Base-by-base conservation (phyloP, 1,140 invertebrate genomes). In the Drosophila punjabiensis region DNA sequence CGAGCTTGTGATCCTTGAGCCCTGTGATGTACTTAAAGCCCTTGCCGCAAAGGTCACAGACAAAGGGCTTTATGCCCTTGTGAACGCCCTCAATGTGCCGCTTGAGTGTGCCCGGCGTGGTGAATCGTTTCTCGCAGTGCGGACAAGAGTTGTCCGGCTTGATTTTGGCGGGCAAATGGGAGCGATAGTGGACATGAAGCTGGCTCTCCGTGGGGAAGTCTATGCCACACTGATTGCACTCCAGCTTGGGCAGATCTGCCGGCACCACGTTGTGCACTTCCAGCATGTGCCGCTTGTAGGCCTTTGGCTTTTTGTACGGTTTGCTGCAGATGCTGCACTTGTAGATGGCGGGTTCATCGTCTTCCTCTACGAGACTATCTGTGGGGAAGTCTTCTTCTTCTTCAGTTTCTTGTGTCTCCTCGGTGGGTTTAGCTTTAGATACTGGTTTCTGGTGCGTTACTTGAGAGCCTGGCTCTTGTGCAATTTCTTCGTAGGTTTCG, bases 21-120 rank as follows among this genome's bases (percentile, higher is more conserved):
- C 92, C 93, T 0, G 93, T 91, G 20, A 94, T 92, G 8, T 94
- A 94, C 64, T 94, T 94, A 39, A 94, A 93, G 5, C 83, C 77
- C 37, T 93, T 93, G 4, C 93, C 94, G 63, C 94, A 94, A 43
- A 93, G 81, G 37, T 93, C 93, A 73, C 94, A 94, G 2, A 93
- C 89, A 59, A 87, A 94, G 6, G 94, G 94, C 56, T 93, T 92
- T 13, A 93, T 79, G 30, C 94, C 80, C 47, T 93, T 91, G 63
- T 94, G 94, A 16, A 94, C 88, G 13, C 93, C 86, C 41, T 88
- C 91, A n/a, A 94, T 71, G 71, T 94, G 94, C 10, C 92, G 82
- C 50, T 91, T 77, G n/a, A 93, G 81, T 24, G 90, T 83, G 39
- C 92, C 64, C 16, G 77, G 41, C 75, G 90, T 92, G 11, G 89